Conservation (phyloP, 2,888 invertebrate species). For the Ophioninae sp. region DNA sequence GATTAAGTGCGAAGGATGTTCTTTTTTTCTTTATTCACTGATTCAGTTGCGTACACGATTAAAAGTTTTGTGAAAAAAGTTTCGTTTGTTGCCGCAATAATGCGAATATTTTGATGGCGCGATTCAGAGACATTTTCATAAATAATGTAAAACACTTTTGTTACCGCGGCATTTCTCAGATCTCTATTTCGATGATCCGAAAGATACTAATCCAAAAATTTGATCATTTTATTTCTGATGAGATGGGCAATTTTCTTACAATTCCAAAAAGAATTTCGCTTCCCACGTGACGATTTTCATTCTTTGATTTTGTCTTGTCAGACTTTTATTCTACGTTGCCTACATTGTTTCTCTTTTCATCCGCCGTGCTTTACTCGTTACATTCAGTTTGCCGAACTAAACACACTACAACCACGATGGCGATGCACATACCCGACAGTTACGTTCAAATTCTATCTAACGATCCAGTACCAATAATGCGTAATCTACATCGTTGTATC, state of each 20-base stretch:
- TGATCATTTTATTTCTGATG: neutral
- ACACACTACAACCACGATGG: neutral
- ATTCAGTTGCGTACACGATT: slow-evolving; percentile 39
- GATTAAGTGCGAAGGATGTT: slow-evolving; percentile 9
- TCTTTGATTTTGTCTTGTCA: neutral
- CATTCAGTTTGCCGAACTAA: neutral
- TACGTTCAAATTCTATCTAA: slow-evolving; percentile 1
- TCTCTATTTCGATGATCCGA: neutral
- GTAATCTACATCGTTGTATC: neutral
- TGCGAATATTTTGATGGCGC: neutral
- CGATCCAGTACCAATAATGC: neutral
- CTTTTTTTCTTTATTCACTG: slow-evolving; percentile 30
- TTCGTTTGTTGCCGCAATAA: neutral
- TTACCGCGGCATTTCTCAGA: neutral
- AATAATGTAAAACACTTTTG: neutral
- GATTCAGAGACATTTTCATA: neutral
- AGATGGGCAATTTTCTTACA: neutral
- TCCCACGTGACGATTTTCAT: no score
- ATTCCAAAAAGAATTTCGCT: neutral
- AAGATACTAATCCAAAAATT: neutral
- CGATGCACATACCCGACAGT: slow-evolving; percentile 8
- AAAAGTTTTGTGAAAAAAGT: slow-evolving; percentile 34
- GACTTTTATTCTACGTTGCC: neutral
- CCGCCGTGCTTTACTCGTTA: neutral
- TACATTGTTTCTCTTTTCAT: neutral